phyloP scores from a whole-genome alignment of 2,113 vertebrate species.

The Nanorana parkeri region DNA sequence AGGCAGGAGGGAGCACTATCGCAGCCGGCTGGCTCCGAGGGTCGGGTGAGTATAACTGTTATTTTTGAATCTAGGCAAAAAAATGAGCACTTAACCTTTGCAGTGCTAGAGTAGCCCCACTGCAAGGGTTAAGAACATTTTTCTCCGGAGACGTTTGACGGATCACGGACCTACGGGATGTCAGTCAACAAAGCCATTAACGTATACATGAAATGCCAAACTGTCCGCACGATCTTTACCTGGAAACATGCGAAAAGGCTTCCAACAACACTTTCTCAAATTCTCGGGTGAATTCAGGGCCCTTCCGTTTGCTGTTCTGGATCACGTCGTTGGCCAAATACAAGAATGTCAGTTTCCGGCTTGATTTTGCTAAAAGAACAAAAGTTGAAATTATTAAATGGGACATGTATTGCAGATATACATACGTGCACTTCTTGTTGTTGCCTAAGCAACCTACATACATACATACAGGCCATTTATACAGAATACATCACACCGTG shows the following conservation, averaged over 20 bases:
- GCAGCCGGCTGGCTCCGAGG: no score
- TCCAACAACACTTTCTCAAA: conserved; percentile 95
- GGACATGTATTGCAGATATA: not conserved
- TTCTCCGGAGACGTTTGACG: no score
- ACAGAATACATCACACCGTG: not conserved
- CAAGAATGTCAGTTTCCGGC: conserved; percentile 93
- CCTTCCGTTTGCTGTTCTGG: conserved; percentile 99
- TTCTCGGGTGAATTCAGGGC: conserved; percentile 94
- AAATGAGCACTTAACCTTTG: no score
- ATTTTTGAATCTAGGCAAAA: no score
- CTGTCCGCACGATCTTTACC: conserved; percentile 69
- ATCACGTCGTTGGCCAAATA: conserved; percentile 98
- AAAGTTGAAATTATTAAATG: not conserved
- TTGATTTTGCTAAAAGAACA: conserved; percentile 83
- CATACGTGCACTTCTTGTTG: not conserved
- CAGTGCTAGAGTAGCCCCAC: no score
- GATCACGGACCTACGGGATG: no score
- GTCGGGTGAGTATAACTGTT: no score
- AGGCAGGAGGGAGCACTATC: no score
- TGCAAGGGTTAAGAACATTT: no score
- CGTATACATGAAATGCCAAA: no score
- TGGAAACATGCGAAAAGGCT: conserved; percentile 96
- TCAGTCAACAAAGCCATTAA: no score
- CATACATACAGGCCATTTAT: not conserved
- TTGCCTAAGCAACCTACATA: not conserved